Evolutionary conservation across 2,113 vertebrate species (phyloP), one percentile per base, ranked within the genome.

Genomic region (Hassar affinis): DNA sequence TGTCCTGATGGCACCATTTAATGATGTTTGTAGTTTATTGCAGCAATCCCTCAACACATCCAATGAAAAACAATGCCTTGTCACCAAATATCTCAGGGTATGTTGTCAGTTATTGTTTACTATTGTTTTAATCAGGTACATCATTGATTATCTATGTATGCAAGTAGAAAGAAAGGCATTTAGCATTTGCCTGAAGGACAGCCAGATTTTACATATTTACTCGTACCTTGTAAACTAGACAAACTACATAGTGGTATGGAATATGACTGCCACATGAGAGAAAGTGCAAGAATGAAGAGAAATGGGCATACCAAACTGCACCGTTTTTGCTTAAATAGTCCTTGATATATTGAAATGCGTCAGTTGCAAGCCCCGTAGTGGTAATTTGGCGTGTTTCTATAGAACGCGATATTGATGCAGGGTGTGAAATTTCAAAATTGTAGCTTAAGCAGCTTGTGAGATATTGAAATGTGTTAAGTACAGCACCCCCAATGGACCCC

Each of bases 11-110:
- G 68, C 51, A 27, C 10, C 4, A 4, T 38, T n/a, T 71, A 71
- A 74, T 47, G 69, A 74, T 74, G 52, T 82, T 74, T 82, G 38
- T 38, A 57, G 51, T 45, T 72, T 59, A 74, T 72, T 74, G 54
- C 68, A 49, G 38, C 68, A 25, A 59, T 42, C 18, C 22, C 80
- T 74, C 38, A 27, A 27, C 17, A 71, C 27, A 17, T 47, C 52
- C 68, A 33, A 47, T 74, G 80, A 74, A 59, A 74, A 71, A 82
- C 68, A 59, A 9, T 47, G n/a, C 20, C 35, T 57, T 30, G 25
- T 57, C 51, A 57, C 30, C 45, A 5, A 72, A 61, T 25, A 27
- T 47, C 80, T 47, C 6, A 64, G 35, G 22, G 59, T 20, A 49
- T 57, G 52, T 74, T 18, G 22, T 74, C 52, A 59, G 22, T 82